These are phyloP conservation scores for Nyctalus aviator DNA, from an alignment of 2,797 vertebrate species.

Conservation along the genomic window DNA sequence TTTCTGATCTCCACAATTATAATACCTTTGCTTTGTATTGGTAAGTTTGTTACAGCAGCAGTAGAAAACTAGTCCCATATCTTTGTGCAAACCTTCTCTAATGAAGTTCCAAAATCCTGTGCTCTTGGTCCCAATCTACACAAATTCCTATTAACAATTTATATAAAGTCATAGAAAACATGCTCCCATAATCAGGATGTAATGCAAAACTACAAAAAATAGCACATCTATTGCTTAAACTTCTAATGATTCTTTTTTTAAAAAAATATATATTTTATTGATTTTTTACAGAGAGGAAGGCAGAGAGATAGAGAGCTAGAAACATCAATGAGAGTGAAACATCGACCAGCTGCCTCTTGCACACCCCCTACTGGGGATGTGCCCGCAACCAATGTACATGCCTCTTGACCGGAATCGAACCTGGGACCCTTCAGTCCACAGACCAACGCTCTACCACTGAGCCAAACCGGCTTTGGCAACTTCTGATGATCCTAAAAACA, in stretches of 20 bases:
- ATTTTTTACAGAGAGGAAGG: too few species aligned
- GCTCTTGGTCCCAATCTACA: background rate
- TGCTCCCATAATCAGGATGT: background rate
- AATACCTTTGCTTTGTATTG: background rate
- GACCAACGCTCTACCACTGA: too few species aligned
- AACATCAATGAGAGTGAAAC: too few species aligned
- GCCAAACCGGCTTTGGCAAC: too few species aligned
- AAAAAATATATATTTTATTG: too few species aligned
- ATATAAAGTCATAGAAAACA: background rate
- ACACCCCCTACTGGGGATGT: too few species aligned
- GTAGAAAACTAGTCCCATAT: background rate
- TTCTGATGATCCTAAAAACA: background rate
- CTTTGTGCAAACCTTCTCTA: background rate
- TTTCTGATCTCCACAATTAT: background rate
- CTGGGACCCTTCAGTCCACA: too few species aligned
- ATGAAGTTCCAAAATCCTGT: background rate
- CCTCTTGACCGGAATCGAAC: too few species aligned
- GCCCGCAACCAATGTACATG: too few species aligned
- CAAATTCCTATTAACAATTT: background rate
- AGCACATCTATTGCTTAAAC: background rate
- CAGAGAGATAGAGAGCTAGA: too few species aligned
- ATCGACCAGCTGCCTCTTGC: too few species aligned
- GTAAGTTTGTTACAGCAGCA: background rate
- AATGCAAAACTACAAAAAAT: background rate
- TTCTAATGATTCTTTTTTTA: background rate